Evolutionary conservation across 2,113 vertebrate genomes (phyloP), one percentile per base, ranked within the genome.

Genomic region (Murina feae): DNA sequence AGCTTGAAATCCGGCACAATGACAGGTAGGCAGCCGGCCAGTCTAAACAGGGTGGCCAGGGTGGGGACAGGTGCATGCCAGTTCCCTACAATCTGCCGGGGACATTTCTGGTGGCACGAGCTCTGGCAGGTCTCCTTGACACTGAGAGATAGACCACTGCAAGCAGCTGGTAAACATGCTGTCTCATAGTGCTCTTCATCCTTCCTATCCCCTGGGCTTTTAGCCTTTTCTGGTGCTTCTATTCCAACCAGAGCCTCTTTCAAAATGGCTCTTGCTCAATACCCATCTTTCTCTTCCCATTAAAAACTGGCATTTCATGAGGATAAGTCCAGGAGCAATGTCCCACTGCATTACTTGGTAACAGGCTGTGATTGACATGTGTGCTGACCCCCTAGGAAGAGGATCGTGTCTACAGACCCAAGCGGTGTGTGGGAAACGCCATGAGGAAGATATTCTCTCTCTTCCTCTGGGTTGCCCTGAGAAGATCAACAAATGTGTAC

Each of bases 201-300:
- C 35, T 86, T 53, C 51, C n/a, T 47, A 18, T 23, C 28, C 49
- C 21, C n/a, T 42, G 25, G 32, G 9, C 30, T 16, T n/a, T 87
- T 68, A 60, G 16, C 9, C 17, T 79, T 93, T 92, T 32, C 17
- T 92, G 47, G 37, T 20, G 47, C 23, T 44, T 84, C 95, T 55
- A 71, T 91, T 94, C 28, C 86, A 91, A 60, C 47, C 32, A 79
- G 37, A 71, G 32, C 21, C 44, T 69, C 79, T 78, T 85, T 91
- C 25, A 21, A 85, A 68, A 53, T 58, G 17, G 25, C 20, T 86
- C 68, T 79, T 78, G 17, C 60, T 76, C 32, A 37, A 23, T 6
- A 42, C 68, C 76, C 72, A 49, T 63, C n/a, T 20, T 10, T 86
- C 32, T 83, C 37, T 74, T 81, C 30, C 44, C 76, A 88, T 93